Evolutionary conservation across 2,797 vertebrate species (phyloP).

Genomic region (Squalus acanthias): DNA sequence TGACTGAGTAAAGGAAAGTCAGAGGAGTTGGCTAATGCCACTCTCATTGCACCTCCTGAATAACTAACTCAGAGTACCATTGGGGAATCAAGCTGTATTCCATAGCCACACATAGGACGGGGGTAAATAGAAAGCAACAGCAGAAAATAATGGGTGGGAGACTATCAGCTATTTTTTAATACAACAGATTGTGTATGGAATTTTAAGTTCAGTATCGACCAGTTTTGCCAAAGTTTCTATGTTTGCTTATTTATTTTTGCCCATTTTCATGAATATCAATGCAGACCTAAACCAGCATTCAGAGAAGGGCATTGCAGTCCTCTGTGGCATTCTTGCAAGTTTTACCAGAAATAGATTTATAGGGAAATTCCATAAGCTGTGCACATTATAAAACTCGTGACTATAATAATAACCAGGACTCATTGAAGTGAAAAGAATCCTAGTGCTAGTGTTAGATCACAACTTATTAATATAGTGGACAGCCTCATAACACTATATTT

Average conservation of each 20-base stretch:
- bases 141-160: background rate
- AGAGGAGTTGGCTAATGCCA: background rate
- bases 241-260: background rate
- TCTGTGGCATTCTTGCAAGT: background rate
- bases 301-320: background rate
- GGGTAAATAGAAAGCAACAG: background rate
- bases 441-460: background rate
- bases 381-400: conserved; percentile 9
- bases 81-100: background rate
- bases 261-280: background rate
- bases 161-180: background rate
- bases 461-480: background rate
- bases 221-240: background rate
- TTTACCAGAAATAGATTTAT: background rate
- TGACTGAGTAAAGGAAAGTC: background rate
- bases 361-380: background rate
- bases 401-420: background rate
- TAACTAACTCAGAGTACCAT: background rate
- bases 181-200: background rate
- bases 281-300: background rate
- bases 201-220: background rate
- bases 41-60: background rate
- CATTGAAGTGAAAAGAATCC: background rate
- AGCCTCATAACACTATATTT: background rate
- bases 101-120: background rate